These are phyloP conservation scores for Hemicentrotus pulcherrimus DNA, from an alignment of 35 echinoderm and acorn worm species.

Conservation along the genomic window DNA sequence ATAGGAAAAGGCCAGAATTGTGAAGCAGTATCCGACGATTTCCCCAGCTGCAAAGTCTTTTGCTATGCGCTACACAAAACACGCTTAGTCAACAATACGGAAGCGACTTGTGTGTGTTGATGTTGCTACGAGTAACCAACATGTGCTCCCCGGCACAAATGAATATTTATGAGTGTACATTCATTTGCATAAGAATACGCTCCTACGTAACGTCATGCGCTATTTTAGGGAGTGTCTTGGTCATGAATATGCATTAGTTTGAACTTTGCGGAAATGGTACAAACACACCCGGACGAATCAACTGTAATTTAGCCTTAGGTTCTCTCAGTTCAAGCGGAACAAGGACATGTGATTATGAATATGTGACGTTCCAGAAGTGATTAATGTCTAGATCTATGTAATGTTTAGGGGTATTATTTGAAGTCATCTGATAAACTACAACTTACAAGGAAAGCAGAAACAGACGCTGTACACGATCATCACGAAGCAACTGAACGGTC, in stretches of 20 bases:
- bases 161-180: not conserved
- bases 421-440: not conserved
- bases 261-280: not conserved
- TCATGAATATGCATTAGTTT: not conserved
- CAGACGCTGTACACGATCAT: not conserved
- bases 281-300: not conserved
- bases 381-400: not conserved
- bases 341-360: not conserved
- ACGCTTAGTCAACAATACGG: not conserved
- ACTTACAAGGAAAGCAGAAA: not conserved
- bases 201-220: not conserved
- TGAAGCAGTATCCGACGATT: not conserved
- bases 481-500: not conserved
- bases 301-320: not conserved
- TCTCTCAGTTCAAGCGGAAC: not conserved
- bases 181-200: not conserved
- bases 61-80: not conserved
- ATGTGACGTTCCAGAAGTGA: not conserved
- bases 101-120: conserved; percentile 49
- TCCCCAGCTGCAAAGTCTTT: not conserved
- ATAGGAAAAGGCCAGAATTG: not conserved
- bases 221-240: not conserved
- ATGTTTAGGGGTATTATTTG: not conserved
- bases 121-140: conserved; percentile 38
- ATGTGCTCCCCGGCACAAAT: not conserved